phyloP scores from a whole-genome alignment of 92 coral and sea anemone genomes.

The Palythoa caribaeorum region DNA sequence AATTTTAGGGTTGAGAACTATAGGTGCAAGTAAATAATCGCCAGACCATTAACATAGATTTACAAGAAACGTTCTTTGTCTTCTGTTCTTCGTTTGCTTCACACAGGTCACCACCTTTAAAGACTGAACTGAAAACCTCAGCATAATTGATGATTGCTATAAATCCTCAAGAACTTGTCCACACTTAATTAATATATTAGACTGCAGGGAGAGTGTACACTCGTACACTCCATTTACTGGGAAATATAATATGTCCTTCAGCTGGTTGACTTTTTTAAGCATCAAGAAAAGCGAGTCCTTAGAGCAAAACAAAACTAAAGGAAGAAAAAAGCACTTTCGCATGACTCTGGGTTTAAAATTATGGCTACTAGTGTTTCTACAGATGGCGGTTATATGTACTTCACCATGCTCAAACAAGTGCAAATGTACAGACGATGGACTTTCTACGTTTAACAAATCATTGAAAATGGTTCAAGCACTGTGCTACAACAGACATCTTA shows the following conservation, averaged over 20 bases:
- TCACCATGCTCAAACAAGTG: conserved; percentile 5
- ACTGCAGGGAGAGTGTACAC: not conserved
- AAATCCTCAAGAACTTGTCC: not conserved
- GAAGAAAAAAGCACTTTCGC: not conserved
- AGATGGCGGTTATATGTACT: not conserved
- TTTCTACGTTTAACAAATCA: conserved; percentile 14
- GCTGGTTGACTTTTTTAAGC: not conserved
- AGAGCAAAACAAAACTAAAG: not conserved
- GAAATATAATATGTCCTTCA: not conserved
- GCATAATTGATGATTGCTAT: not conserved
- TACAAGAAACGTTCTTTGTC: not conserved
- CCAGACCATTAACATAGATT: not conserved
- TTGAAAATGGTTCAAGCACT: conserved; percentile 17
- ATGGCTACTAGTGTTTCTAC: not conserved
- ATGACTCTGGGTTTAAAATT: not conserved
- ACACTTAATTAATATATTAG: not conserved
- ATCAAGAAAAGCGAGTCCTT: not conserved
- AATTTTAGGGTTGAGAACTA: too few species aligned
- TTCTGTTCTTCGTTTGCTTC: not conserved
- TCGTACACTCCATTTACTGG: not conserved
- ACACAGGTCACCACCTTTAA: not conserved
- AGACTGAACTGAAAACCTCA: not conserved
- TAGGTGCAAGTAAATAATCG: not conserved
- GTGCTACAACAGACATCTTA: not conserved
- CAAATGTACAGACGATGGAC: not conserved